Percentiles rank a stretch among this genome's conserved stretches.
Conservation (phyloP, 2,797 vertebrate species). For the Hapalemur alaotrensis region DNA sequence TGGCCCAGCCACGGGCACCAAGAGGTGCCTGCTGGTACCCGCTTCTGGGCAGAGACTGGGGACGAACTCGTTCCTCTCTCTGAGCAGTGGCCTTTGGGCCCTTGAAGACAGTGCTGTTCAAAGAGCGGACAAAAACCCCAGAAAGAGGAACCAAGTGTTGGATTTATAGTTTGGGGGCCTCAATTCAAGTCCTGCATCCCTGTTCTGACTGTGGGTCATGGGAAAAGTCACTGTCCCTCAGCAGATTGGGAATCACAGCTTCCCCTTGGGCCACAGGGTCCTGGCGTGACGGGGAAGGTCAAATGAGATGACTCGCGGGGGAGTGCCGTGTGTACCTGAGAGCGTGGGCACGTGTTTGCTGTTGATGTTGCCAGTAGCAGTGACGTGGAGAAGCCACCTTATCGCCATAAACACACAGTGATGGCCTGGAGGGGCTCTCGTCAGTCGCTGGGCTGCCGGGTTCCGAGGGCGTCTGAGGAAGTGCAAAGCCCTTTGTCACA, state of each 20-base stretch:
- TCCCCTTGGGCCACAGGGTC: background rate
- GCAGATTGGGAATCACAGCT: background rate
- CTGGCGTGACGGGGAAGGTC: background rate
- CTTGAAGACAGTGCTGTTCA: background rate
- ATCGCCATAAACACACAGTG: accelerated
- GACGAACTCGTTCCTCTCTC: background rate
- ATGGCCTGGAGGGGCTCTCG: background rate
- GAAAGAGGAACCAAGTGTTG: background rate
- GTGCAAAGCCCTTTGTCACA: background rate
- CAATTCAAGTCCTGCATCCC: background rate
- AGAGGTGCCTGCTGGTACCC: accelerated
- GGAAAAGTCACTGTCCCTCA: background rate
- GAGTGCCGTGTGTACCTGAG: accelerated
- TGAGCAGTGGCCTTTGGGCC: background rate
- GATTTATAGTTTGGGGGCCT: background rate
- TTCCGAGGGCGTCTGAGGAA: background rate
- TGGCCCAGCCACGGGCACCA: accelerated
- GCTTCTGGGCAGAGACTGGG: background rate
- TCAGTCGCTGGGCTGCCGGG: background rate
- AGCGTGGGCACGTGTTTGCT: background rate
- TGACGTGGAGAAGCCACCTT: background rate
- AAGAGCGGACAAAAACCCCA: background rate
- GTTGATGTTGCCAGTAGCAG: background rate
- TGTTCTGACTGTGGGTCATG: background rate
- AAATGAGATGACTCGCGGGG: accelerated